Base-by-base conservation (phyloP, 2,113 vertebrate genomes). In the Ovis canadensis region DNA sequence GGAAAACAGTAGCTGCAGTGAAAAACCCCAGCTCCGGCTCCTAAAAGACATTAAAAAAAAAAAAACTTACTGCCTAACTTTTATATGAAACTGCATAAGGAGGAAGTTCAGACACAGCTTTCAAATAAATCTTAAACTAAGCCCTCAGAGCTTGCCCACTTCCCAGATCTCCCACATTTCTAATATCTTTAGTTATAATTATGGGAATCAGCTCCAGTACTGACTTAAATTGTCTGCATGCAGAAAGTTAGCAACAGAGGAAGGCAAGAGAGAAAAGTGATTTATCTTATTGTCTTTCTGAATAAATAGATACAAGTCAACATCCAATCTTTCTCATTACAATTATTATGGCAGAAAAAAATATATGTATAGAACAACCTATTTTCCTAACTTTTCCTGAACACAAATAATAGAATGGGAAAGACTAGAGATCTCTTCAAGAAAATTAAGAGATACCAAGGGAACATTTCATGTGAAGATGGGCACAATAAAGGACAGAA, bases 371-470 rank as follows among this genome's bases (percentile, higher is more conserved):
- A 67, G 9, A 54, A 90, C 16, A 1, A 27, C 33, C 14, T 87
- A 54, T 60, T 90, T 97, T 90, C n/a, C 81, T 60, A 95, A 48
- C 67, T 60, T 78, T 89, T 89, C 78, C 62, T 80, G 71, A 93
- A 81, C 6, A 27, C n/a, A 67, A 67, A 36, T 21, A 36, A 67
- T 21, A 67, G 33, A 36, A 67, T 67, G 64, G 33, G 64, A 67
- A 67, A 67, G 17, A 67, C 64, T 36, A 36, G 33, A 36, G 17
- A 36, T 67, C 64, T 36, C 64, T 19, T 36, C 16, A 67, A 67
- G 64, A 67, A 67, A 67, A 67, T 67, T 21, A 67, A 67, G 33
- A 67, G 33, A 67, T 36, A 67, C 33, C 33, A 67, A 36, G 33
- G 64, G 64, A 67, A 67, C 17, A 67, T 36, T 67, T 67, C 33